Conservation (phyloP, 1,140 invertebrate species). For the Apolygus lucorum region DNA sequence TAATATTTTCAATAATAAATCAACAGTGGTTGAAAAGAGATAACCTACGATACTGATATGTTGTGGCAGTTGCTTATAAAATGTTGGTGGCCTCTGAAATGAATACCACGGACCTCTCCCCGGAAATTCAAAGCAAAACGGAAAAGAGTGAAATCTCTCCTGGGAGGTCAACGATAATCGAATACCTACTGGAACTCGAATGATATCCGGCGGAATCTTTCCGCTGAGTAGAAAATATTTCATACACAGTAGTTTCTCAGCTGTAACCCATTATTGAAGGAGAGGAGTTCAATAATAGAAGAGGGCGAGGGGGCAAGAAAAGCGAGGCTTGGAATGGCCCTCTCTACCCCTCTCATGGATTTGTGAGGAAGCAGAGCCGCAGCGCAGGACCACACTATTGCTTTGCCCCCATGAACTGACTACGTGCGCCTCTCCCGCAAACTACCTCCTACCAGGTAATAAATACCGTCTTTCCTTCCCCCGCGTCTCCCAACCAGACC, state of each 20-base stretch:
- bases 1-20: too few species aligned
- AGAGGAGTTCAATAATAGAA: background rate
- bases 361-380: background rate
- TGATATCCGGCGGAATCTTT: background rate
- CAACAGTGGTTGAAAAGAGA: too few species aligned
- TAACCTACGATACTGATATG: too few species aligned
- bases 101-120: too few species aligned
- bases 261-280: conserved; percentile 8
- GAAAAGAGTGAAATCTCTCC: too few species aligned
- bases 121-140: background rate
- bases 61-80: too few species aligned
- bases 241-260: background rate
- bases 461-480: conserved; percentile 7
- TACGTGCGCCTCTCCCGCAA: conserved; percentile 4
- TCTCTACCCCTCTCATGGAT: background rate
- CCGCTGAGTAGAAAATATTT: background rate
- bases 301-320: background rate
- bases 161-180: background rate
- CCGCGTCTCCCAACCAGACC: background rate
- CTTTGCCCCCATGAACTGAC: conserved; percentile 3
- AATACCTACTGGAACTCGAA: background rate
- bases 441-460: conserved; percentile 3
- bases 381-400: conserved; percentile 10
- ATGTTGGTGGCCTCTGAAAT: too few species aligned
- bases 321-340: conserved; percentile 5